Conservation (phyloP, 2,113 vertebrate genomes). For the Arothron firmamentum region DNA sequence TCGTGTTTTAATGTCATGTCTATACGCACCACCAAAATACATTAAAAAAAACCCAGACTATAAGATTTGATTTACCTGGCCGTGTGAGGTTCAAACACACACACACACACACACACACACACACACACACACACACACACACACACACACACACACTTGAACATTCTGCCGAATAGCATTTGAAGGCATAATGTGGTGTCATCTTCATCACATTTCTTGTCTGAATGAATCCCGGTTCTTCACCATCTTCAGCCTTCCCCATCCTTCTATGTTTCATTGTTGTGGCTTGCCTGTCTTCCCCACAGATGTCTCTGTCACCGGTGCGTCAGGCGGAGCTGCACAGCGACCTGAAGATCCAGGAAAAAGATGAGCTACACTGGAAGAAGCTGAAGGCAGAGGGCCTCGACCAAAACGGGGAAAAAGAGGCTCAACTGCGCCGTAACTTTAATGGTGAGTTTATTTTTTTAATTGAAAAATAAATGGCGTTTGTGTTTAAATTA, state of each 20-base stretch:
- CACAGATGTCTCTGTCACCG: constrained; percentile 83
- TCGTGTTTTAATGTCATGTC: no score
- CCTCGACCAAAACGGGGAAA: constrained; percentile 86
- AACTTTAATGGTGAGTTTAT: constrained; percentile 75
- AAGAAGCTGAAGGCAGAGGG: constrained; percentile 92
- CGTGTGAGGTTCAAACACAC: no score
- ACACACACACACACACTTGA: no score
- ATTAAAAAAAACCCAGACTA: no score
- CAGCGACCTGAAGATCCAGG: constrained; percentile 92
- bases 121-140: no score
- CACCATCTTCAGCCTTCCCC: background rate
- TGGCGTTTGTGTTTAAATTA: no score
- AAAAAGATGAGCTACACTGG: constrained; percentile 92
- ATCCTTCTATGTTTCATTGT: background rate
- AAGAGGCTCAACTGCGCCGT: constrained; percentile 84
- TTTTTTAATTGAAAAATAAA: no score
- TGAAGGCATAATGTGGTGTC: background rate
- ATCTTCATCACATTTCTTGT: background rate
- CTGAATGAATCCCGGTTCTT: background rate
- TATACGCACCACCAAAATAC: no score
- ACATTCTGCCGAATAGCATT: no score
- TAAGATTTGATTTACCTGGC: no score
- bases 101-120: no score
- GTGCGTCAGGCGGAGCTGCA: constrained; percentile 87
- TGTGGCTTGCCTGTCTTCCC: background rate